phyloP scores from a whole-genome alignment of 2,888 invertebrate species.

The Deroplatys truncata region DNA sequence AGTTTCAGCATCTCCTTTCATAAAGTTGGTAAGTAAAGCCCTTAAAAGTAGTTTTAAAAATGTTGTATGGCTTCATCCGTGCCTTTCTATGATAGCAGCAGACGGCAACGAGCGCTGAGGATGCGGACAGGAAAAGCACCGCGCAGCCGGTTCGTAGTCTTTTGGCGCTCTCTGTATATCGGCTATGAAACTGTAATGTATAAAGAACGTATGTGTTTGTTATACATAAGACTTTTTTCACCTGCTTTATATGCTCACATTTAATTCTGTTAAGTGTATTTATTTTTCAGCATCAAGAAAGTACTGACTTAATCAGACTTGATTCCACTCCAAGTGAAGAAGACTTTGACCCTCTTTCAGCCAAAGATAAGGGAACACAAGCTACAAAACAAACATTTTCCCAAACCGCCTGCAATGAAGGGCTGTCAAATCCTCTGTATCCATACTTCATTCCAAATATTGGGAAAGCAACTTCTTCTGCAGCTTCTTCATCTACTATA shows the following conservation, averaged over 20 bases:
- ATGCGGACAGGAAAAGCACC: no score
- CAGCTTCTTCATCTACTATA: not conserved
- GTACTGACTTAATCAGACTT: constrained; percentile 57
- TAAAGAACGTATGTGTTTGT: no score
- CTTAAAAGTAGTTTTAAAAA: no score
- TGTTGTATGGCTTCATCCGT: no score
- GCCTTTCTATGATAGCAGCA: no score
- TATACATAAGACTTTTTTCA: not conserved
- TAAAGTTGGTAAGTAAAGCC: no score
- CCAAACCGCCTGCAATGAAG: constrained; percentile 43
- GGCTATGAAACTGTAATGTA: no score
- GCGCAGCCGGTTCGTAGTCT: no score
- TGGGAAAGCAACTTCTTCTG: constrained; percentile 14
- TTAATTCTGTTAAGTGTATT: not conserved
- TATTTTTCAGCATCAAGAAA: not conserved
- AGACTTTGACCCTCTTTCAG: constrained; percentile 63
- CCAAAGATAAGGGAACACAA: constrained; percentile 37
- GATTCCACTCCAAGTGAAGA: constrained; percentile 61
- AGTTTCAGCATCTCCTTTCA: no score
- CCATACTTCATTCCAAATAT: constrained; percentile 42
- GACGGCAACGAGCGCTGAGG: no score
- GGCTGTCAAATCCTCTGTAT: constrained; percentile 50
- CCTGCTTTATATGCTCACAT: not conserved
- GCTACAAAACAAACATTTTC: constrained; percentile 14
- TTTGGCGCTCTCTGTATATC: no score